Evolutionary conservation across 1,140 invertebrate genomes (phyloP).

Genomic region (Sarcophaga bullata): DNA sequence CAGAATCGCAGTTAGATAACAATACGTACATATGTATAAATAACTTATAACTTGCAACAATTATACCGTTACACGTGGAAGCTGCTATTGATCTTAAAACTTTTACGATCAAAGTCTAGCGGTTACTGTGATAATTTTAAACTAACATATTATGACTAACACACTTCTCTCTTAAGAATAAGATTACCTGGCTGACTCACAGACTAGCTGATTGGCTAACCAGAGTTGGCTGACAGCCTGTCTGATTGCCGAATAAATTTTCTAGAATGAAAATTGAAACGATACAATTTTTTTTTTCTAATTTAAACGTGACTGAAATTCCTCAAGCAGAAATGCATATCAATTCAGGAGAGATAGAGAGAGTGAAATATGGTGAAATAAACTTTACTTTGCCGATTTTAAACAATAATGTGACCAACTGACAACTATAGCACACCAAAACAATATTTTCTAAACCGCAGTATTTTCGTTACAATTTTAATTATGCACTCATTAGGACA

Average conservation of each 20-base stretch:
- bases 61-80: no score
- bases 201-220: background rate
- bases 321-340: slow-evolving; percentile 9
- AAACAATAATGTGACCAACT: background rate
- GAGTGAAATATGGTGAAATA: background rate
- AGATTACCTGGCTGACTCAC: background rate
- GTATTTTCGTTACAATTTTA: no score
- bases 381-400: background rate
- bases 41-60: no score
- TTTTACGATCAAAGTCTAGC: no score
- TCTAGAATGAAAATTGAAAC: background rate
- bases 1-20: no score
- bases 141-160: background rate
- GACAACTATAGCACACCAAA: background rate
- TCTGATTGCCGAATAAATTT: background rate
- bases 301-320: slow-evolving; percentile 22
- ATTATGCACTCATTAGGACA: no score
- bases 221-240: background rate
- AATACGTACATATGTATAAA: no score
- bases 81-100: background rate
- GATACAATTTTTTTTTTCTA: background rate
- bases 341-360: background rate
- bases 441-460: no score
- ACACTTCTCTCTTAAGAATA: no score
- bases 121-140: background rate